Percentiles rank a stretch among this genome's conserved stretches.
phyloP scores from a whole-genome alignment of 2,888 invertebrate species.

The Tryphoninae sp. region DNA sequence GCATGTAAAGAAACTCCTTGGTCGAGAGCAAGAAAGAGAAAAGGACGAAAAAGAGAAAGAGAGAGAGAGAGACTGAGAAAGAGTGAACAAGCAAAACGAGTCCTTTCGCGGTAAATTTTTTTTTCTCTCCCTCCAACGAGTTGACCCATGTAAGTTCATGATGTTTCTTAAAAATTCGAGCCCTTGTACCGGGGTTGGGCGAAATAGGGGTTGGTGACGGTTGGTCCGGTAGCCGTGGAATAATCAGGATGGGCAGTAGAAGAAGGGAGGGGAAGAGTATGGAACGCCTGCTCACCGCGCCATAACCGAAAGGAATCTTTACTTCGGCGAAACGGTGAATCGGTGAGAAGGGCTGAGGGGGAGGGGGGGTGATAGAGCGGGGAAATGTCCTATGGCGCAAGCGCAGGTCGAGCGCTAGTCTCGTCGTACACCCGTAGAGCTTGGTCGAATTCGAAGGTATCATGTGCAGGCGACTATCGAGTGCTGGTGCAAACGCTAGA shows the following conservation, averaged over 20 bases:
- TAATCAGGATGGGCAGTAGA: neutral
- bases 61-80: neutral
- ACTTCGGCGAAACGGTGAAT: slow-evolving; percentile 56
- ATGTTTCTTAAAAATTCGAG: slow-evolving; percentile 20
- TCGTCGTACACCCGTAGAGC: slow-evolving; percentile 9
- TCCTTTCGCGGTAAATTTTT: slow-evolving; percentile 56
- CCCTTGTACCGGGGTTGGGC: slow-evolving; percentile 44
- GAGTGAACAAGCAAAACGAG: neutral
- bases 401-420: slow-evolving; percentile 38
- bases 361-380: neutral
- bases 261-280: slow-evolving; percentile 6
- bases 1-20: slow-evolving; percentile 38
- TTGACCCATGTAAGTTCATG: neutral
- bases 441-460: slow-evolving; percentile 29
- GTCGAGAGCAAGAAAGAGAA: neutral
- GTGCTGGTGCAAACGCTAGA: slow-evolving; percentile 58
- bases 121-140: neutral
- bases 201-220: slow-evolving; percentile 11
- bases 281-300: slow-evolving; percentile 37
- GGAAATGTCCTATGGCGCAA: slow-evolving; percentile 25
- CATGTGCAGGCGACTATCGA: slow-evolving; percentile 52
- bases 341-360: neutral
- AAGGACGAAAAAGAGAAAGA: neutral
- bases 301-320: slow-evolving; percentile 65
- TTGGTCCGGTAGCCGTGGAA: slow-evolving; percentile 4